Conservation (phyloP, 2,797 vertebrate genomes). For the Otus scops region DNA sequence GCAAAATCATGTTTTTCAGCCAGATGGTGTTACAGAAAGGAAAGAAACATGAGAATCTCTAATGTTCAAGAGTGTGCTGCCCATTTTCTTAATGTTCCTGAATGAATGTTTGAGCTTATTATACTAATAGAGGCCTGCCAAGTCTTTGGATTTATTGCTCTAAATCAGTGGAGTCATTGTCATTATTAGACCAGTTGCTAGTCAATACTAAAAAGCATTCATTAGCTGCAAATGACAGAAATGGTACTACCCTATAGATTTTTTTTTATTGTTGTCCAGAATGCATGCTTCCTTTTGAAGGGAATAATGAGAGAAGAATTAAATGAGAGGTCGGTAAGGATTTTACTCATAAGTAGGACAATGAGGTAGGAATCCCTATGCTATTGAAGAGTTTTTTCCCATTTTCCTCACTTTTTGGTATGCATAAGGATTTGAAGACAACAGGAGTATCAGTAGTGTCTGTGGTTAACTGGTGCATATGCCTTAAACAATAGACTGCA, state of each 20-base stretch:
- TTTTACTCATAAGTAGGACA: not conserved
- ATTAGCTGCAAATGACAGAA: conserved; percentile 73
- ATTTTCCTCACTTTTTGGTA: conserved; percentile 17
- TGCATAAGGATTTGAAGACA: not conserved
- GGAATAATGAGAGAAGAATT: conserved; percentile 60
- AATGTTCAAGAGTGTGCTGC: not conserved
- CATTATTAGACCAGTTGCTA: conserved; percentile 63
- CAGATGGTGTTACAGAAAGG: not conserved
- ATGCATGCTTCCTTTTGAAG: conserved; percentile 55
- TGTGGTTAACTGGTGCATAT: not conserved
- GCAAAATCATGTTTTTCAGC: conserved; percentile 5
- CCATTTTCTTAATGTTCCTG: conserved; percentile 63
- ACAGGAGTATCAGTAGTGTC: not conserved
- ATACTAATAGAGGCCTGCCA: conserved; percentile 54
- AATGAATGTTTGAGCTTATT: conserved; percentile 67
- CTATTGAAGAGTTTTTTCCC: not conserved
- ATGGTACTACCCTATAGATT: conserved; percentile 60
- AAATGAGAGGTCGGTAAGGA: conserved; percentile 54
- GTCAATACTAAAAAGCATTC: conserved; percentile 71
- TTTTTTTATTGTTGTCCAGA: conserved; percentile 68
- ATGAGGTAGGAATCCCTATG: not conserved
- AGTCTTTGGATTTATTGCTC: conserved; percentile 69
- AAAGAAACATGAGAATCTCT: conserved; percentile 34
- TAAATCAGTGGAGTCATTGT: conserved; percentile 68
- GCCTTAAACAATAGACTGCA: not conserved